Percentiles rank a stretch among this genome's conserved stretches.
Evolutionary conservation across 2,888 invertebrate species (phyloP).

Genomic region (Drosophila eohydei): DNA sequence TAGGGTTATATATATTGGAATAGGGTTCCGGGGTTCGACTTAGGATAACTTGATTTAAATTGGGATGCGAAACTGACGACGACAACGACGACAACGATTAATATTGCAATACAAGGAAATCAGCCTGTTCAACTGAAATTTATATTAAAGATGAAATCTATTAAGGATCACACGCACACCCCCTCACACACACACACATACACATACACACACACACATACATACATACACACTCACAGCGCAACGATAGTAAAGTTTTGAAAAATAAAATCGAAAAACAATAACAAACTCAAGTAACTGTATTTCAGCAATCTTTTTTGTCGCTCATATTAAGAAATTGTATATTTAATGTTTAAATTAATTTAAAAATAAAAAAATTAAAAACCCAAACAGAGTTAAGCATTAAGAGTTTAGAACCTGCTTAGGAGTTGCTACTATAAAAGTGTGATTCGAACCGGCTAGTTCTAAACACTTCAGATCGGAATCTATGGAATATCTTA

Average conservation of each 20-base stretch:
- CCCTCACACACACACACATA: not conserved
- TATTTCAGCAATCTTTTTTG: conserved; percentile 45
- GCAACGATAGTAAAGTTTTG: conserved; percentile 24
- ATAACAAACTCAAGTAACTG: conserved; percentile 20
- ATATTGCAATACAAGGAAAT: conserved; percentile 34
- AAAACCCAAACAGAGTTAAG: conserved; percentile 11
- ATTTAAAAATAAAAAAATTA: conserved; percentile 41
- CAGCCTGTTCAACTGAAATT: conserved; percentile 27
- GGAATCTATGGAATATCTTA: not conserved
- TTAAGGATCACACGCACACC: conserved; percentile 3
- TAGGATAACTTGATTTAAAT: conserved; percentile 12
- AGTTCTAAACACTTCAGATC: too few relatives aligned
- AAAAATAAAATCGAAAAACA: conserved; percentile 7
- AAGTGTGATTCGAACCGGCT: too few relatives aligned
- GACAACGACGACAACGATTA: conserved; percentile 59
- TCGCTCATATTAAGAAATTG: conserved; percentile 66
- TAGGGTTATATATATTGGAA: conserved; percentile 5
- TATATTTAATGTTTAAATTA: conserved; percentile 72
- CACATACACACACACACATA: conserved; percentile 16
- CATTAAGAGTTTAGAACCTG: too few relatives aligned
- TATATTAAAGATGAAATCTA: conserved; percentile 17
- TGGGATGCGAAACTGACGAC: conserved; percentile 21
- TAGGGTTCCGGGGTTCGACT: conserved; percentile 14
- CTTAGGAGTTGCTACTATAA: too few relatives aligned
- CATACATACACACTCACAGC: not conserved